These are phyloP conservation scores for Rhodeus uyekii DNA, from an alignment of 2,797 vertebrate species.

Conservation along the genomic window DNA sequence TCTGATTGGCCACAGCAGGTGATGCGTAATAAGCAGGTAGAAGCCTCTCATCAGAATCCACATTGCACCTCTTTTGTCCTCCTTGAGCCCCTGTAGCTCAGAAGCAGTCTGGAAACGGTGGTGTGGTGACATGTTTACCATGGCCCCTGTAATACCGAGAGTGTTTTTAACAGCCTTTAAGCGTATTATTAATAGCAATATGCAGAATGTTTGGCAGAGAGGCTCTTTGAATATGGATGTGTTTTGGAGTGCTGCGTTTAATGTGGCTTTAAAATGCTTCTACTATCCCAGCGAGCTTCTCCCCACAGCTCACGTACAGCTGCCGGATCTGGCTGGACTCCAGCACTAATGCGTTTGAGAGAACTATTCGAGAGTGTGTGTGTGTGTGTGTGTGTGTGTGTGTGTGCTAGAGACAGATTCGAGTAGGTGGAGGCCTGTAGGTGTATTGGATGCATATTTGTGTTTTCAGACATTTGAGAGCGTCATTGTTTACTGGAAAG, in stretches of 20 bases:
- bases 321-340: constrained; percentile 35
- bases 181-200: constrained; percentile 37
- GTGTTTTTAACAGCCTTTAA: constrained; percentile 31
- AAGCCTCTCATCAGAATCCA: constrained; percentile 11
- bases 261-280: constrained; percentile 47
- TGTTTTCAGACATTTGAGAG: constrained; percentile 24
- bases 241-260: constrained; percentile 42
- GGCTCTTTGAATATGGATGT: constrained; percentile 35
- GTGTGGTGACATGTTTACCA: constrained; percentile 14
- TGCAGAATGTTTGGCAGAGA: constrained; percentile 28
- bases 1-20: constrained; percentile 35
- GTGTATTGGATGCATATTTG: background rate
- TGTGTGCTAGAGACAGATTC: background rate
- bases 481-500: constrained; percentile 20
- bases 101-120: background rate
- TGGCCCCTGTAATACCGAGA: constrained; percentile 14
- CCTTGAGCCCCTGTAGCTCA: constrained; percentile 5
- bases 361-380: background rate
- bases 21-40: constrained; percentile 39
- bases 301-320: constrained; percentile 10
- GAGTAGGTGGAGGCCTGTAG: constrained; percentile 19
- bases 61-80: constrained; percentile 28
- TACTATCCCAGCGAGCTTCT: constrained; percentile 11
- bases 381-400: background rate
- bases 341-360: constrained; percentile 41